Percentiles rank a stretch among this genome's conserved stretches.
Conservation (phyloP, 2,113 vertebrate species). For the Thinocorus orbignyianus region DNA sequence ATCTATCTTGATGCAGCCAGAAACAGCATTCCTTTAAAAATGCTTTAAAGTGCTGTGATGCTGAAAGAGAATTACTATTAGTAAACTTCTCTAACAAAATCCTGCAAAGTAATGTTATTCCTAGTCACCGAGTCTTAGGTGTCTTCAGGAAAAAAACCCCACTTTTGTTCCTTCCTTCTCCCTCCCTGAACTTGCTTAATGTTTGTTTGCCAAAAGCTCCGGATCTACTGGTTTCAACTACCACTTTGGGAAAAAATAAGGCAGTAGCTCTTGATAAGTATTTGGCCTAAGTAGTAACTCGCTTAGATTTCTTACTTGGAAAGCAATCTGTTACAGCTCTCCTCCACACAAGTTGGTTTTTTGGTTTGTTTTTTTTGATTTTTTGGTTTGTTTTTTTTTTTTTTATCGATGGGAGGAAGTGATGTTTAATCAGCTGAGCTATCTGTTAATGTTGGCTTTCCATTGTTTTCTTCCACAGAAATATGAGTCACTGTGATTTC, state of each 20-base stretch:
- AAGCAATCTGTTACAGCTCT: background rate
- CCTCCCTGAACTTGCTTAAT: background rate
- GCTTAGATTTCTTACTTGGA: background rate
- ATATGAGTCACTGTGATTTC: background rate
- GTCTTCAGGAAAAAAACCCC: background rate
- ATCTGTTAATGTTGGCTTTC: background rate
- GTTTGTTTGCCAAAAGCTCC: background rate
- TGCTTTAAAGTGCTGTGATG: background rate
- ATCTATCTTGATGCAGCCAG: background rate
- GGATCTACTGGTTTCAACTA: background rate
- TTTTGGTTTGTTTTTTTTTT: too few species aligned
- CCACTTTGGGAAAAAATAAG: background rate
- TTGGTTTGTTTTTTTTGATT: too few species aligned
- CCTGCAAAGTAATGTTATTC: background rate
- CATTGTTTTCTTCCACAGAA: background rate
- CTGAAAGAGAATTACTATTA: background rate
- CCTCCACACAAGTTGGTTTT: background rate
- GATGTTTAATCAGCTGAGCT: background rate
- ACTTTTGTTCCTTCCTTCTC: background rate
- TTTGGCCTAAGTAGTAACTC: background rate
- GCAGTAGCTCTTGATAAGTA: background rate
- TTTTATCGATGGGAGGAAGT: background rate
- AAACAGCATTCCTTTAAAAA: background rate
- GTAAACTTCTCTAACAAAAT: background rate
- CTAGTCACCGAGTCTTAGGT: background rate